These are phyloP conservation scores for Fregata magnificens DNA, from an alignment of 2,113 vertebrate species.

Conservation along the genomic window DNA sequence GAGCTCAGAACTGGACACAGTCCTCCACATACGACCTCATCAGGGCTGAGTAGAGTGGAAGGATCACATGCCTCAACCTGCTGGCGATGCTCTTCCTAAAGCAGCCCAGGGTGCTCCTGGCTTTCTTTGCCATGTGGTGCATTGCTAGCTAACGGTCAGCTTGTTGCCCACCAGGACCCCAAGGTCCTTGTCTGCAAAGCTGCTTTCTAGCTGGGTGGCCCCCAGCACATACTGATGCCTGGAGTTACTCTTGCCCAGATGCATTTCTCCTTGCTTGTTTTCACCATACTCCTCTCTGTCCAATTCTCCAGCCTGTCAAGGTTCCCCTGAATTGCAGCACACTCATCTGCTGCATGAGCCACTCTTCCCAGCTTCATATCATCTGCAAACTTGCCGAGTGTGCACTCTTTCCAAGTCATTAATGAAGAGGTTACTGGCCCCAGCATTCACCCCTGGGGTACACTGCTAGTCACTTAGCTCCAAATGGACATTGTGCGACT, in stretches of 20 bases:
- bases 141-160: not conserved
- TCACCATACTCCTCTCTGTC: not conserved
- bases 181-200: not conserved
- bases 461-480: not conserved
- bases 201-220: not conserved
- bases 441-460: not conserved
- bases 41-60: not conserved
- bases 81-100: not conserved
- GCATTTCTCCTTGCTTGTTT: not conserved
- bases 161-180: not conserved
- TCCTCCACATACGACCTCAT: not conserved
- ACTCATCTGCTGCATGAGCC: not conserved
- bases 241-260: not conserved
- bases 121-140: not conserved
- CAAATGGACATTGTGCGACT: not conserved
- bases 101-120: not conserved
- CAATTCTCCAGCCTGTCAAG: not conserved
- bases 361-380: not conserved
- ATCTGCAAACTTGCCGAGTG: accelerated
- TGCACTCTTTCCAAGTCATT: not conserved
- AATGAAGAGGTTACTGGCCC: not conserved
- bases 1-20: not conserved
- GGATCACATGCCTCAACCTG: not conserved
- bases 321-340: not conserved
- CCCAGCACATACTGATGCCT: too few species aligned